phyloP scores from a whole-genome alignment of 2,888 invertebrate species.

The Chymomyza amoena region DNA sequence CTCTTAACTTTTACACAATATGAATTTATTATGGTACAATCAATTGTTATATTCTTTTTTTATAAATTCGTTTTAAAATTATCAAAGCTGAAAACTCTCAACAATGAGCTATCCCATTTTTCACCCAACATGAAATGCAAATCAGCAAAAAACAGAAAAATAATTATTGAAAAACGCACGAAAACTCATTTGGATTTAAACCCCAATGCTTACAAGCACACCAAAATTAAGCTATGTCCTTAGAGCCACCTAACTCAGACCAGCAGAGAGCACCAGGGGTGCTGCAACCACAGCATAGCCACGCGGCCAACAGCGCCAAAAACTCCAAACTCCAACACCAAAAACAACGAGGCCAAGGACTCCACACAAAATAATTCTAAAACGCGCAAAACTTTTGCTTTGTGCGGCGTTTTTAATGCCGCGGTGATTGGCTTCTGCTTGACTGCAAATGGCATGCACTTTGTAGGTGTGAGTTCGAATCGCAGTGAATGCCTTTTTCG shows the following conservation, averaged over 20 bases:
- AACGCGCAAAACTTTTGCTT: constrained; percentile 60
- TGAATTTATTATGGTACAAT: background rate
- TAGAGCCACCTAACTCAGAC: background rate
- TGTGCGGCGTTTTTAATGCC: constrained; percentile 55
- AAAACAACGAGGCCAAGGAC: background rate
- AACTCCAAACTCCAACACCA: background rate
- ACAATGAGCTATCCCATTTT: background rate
- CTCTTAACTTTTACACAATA: background rate
- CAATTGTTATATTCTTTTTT: background rate
- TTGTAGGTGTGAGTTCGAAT: constrained; percentile 4
- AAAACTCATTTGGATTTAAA: background rate
- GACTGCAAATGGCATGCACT: constrained; percentile 19
- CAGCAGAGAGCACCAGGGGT: background rate
- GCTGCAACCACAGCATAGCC: background rate
- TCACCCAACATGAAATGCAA: background rate
- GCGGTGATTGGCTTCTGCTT: constrained; percentile 41
- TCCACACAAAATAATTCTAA: constrained; percentile 47
- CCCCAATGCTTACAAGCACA: background rate
- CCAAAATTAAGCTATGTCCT: background rate
- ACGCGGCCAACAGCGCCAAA: background rate
- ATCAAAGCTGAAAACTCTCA: background rate
- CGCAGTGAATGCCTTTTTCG: background rate
- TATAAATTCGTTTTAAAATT: background rate
- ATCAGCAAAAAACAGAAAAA: background rate
- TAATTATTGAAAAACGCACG: background rate